phyloP scores from a whole-genome alignment of 2,113 vertebrate species.

The Cichladusa arquata region DNA sequence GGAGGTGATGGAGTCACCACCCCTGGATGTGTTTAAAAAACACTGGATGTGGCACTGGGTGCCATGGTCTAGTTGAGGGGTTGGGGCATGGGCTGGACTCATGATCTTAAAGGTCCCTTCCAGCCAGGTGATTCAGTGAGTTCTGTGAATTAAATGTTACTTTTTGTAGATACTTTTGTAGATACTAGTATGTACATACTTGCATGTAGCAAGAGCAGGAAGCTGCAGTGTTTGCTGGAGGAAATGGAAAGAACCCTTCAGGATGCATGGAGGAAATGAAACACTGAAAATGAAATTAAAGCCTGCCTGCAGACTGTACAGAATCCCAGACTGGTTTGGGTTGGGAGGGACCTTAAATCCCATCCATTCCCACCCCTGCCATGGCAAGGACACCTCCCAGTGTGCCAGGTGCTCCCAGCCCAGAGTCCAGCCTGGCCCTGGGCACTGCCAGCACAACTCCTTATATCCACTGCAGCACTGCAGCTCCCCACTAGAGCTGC shows the following conservation, averaged over 20 bases:
- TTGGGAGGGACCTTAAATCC: neutral
- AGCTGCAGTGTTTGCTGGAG: neutral
- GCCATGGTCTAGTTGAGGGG: no score
- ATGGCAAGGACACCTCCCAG: neutral
- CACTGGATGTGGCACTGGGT: no score
- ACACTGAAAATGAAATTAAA: neutral
- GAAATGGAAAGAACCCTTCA: neutral
- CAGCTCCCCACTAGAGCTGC: no score
- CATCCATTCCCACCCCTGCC: neutral
- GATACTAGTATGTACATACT: no score
- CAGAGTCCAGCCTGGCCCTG: neutral
- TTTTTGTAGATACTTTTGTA: neutral
- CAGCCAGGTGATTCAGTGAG: no score
- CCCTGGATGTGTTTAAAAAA: no score
- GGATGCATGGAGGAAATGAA: neutral
- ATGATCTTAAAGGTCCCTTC: no score
- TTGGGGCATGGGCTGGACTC: no score
- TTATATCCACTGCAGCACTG: fast-evolving
- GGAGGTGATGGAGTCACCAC: no score
- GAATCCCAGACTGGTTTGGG: neutral
- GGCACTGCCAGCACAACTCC: neutral
- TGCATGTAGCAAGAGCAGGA: fast-evolving
- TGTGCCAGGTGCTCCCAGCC: neutral
- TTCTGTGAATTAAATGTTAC: no score
- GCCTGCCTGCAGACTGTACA: no score